Evolutionary conservation across 2,888 invertebrate species (phyloP).

Genomic region (Patella pellucida): DNA sequence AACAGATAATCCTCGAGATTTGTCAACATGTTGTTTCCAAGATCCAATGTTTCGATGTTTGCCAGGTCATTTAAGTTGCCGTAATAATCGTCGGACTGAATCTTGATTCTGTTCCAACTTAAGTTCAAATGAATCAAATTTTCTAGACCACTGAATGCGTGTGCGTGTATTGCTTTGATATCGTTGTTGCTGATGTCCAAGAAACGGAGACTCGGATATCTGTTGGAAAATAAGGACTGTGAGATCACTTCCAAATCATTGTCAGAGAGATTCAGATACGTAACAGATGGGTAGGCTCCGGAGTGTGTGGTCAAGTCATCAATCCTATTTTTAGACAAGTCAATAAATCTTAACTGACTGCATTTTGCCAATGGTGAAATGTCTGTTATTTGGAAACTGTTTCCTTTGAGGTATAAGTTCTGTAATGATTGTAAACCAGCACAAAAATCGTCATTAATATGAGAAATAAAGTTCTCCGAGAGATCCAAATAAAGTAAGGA

Average conservation of each 20-base stretch:
- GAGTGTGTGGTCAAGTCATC: background rate
- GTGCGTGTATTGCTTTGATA: background rate
- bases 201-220: background rate
- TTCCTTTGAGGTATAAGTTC: constrained; percentile 12
- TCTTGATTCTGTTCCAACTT: constrained; percentile 17
- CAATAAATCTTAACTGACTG: constrained; percentile 12
- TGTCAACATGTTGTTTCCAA: constrained; percentile 15
- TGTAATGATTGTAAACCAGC: constrained; percentile 14
- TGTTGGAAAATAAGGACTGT: background rate
- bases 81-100: background rate
- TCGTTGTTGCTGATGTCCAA: constrained; percentile 23
- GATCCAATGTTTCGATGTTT: constrained; percentile 13
- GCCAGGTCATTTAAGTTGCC: constrained; percentile 13
- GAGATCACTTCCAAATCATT: constrained; percentile 18
- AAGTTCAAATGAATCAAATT: constrained; percentile 13
- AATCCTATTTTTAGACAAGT: constrained; percentile 17
- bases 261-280: constrained; percentile 15
- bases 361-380: constrained; percentile 15
- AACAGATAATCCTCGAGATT: background rate
- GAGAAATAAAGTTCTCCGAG: constrained; percentile 16
- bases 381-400: constrained; percentile 14
- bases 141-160: constrained; percentile 4
- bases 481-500: constrained; percentile 17
- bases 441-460: constrained; percentile 17
- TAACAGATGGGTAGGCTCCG: constrained; percentile 10